Percentiles rank a stretch among this genome's conserved stretches.
Conservation (phyloP, 2,797 vertebrate species). For the Miichthys miiuy region DNA sequence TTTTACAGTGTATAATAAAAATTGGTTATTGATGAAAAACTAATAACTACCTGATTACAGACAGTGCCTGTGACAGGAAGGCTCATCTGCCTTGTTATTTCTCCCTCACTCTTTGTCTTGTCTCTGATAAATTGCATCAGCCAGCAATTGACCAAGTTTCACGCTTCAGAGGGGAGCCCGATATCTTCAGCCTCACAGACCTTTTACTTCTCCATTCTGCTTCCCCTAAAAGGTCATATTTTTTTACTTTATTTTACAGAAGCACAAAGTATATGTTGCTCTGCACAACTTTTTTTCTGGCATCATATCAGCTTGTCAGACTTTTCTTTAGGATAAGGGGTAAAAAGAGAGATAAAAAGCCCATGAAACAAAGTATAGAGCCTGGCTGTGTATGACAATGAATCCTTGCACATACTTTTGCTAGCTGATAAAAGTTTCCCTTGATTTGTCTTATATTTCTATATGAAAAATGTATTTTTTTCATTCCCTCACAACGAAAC, state of each 20-base stretch:
- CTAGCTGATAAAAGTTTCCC: conserved; percentile 6
- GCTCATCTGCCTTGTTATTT: conserved; percentile 65
- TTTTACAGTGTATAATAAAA: conserved; percentile 22
- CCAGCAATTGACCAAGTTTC: conserved; percentile 72
- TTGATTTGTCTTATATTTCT: conserved; percentile 34
- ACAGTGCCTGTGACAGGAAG: conserved; percentile 6
- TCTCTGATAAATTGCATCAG: conserved; percentile 68
- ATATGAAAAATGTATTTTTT: conserved; percentile 38
- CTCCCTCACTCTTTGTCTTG: conserved; percentile 62
- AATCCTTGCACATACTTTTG: conserved; percentile 11
- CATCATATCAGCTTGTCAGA: conserved; percentile 40
- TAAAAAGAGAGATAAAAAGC: neutral
- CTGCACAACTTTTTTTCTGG: conserved; percentile 46
- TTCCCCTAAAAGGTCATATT: conserved; percentile 69
- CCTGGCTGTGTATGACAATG: conserved; percentile 10
- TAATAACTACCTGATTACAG: conserved; percentile 22
- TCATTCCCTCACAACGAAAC: conserved; percentile 35
- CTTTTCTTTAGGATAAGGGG: conserved; percentile 22
- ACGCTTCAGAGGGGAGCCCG: conserved; percentile 61
- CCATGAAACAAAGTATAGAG: neutral
- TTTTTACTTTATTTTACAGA: conserved; percentile 45
- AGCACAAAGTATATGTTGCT: conserved; percentile 39
- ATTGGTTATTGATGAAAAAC: conserved; percentile 27
- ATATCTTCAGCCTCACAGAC: conserved; percentile 59
- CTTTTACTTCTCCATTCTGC: conserved; percentile 64